Evolutionary conservation across 2,888 invertebrate species (phyloP).

Genomic region (Drosophila neutralis): DNA sequence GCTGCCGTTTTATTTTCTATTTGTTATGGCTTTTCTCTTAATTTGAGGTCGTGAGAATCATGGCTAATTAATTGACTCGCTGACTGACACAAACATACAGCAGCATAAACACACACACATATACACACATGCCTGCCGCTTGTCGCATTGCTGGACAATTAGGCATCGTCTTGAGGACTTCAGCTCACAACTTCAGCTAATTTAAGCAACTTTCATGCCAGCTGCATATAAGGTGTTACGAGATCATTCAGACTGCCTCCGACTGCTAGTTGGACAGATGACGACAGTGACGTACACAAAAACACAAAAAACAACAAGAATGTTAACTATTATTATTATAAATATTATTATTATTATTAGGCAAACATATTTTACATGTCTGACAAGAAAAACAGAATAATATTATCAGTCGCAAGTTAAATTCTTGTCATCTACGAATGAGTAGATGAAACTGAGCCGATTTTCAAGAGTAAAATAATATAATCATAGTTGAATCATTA

Average conservation of each 20-base stretch:
- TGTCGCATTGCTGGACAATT: slow-evolving; percentile 45
- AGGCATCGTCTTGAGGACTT: slow-evolving; percentile 27
- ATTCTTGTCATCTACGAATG: not conserved
- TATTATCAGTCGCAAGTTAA: not conserved
- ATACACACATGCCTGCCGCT: not conserved
- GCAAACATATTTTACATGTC: not conserved
- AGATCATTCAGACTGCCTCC: slow-evolving; percentile 2
- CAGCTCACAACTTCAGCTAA: slow-evolving; percentile 4
- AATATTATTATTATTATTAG: not conserved
- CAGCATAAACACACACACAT: slow-evolving; percentile 17
- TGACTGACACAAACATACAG: slow-evolving; percentile 53
- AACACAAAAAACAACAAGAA: not conserved
- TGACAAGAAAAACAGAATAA: not conserved
- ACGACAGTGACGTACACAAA: not conserved
- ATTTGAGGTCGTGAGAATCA: slow-evolving; percentile 84
- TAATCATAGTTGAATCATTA: not conserved
- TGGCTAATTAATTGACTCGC: slow-evolving; percentile 83
- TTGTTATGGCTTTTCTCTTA: slow-evolving; percentile 82
- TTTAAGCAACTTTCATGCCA: slow-evolving; percentile 19
- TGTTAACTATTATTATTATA: not conserved
- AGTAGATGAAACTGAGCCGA: not conserved
- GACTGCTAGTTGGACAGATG: not conserved
- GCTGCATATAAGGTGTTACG: not conserved
- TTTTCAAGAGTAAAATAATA: not conserved
- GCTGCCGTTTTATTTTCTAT: slow-evolving; percentile 73